Base-by-base conservation (phyloP, 2,113 vertebrate genomes). In the Cyanistes caeruleus region DNA sequence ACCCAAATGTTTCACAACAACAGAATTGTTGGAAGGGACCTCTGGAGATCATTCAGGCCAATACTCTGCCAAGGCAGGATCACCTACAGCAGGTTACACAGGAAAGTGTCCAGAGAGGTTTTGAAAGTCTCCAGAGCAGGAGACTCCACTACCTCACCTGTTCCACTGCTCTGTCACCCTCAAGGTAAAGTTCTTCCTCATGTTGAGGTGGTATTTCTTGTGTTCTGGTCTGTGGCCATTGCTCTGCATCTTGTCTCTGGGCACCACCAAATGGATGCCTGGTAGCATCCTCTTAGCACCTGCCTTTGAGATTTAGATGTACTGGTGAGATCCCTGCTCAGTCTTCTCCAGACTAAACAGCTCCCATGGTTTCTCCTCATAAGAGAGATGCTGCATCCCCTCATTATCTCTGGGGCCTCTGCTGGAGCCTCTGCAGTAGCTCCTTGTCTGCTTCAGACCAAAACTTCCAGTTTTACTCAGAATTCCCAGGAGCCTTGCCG, bases 141-240 rank as follows among this genome's bases (percentile, higher is more conserved):
- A 23, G 12, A 37, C 8, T 37, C 18, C 31, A 23, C 0, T 0
- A 49, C 24, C 58, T 35, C 9, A 16, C 31, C 31, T 37, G 12
- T 44, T 56, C 27, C 31, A 51, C 44, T 43, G 59, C 18, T 43
- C 43, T 80, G 18, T 9, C 23, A 53, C 33, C 4, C 22, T 65
- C 31, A 16, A 37, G 22, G 27, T 64, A 49, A 72, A 35, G 21
- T 28, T 37, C 31, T 58, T 56, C 14, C 25, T 64, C 25, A 37
- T 43, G 27, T 9, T 88, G 22, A 65, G 20, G 27, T 37, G 11
- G 7, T 22, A 43, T 18, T 56, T 55, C 23, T 22, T 31, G 6
- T 56, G 17, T 49, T 73, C 37, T 28, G 35, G 21, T 72, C 31
- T 72, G 31, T 43, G 43, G 51, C 9, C 43, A 33, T 23, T 43